Conservation (phyloP, 2,797 vertebrate species). For the Coendou prehensilis region DNA sequence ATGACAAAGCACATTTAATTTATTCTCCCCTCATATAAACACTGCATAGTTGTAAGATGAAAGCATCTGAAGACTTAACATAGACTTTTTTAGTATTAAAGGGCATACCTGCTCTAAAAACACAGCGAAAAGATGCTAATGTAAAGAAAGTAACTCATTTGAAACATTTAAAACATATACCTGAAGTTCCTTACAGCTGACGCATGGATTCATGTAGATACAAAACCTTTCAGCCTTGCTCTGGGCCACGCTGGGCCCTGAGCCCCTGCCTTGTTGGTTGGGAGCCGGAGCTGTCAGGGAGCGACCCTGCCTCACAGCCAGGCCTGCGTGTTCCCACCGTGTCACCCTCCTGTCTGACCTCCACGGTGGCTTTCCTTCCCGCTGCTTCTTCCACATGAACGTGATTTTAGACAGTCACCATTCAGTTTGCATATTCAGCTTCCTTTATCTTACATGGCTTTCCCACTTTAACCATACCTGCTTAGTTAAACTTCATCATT, state of each 20-base stretch:
- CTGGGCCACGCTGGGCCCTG: not conserved
- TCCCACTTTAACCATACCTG: not conserved
- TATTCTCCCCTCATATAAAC: conserved; percentile 87
- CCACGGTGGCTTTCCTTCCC: not conserved
- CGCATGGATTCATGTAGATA: not conserved
- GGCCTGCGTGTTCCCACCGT: not conserved
- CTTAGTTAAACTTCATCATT: not conserved
- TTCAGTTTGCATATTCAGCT: not conserved
- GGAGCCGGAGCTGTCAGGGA: not conserved
- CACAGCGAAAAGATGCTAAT: conserved; percentile 60
- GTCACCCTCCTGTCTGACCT: not conserved
- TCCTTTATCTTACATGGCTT: not conserved
- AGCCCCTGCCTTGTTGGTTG: not conserved
- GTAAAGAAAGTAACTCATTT: not conserved
- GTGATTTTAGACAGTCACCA: not conserved
- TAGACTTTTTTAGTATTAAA: conserved; percentile 80
- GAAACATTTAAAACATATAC: conserved; percentile 30
- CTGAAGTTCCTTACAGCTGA: not conserved
- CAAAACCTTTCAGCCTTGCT: not conserved
- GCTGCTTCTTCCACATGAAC: not conserved
- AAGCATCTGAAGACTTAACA: conserved; percentile 81
- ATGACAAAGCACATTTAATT: conserved; percentile 88
- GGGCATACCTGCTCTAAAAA: conserved; percentile 83
- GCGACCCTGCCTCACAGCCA: not conserved
- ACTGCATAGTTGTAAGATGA: conserved; percentile 83